A percentile compares a stretch with the other conserved stretches of the same genome.
Conservation (phyloP, 1,140 invertebrate genomes). For the Plutomurus gul region DNA sequence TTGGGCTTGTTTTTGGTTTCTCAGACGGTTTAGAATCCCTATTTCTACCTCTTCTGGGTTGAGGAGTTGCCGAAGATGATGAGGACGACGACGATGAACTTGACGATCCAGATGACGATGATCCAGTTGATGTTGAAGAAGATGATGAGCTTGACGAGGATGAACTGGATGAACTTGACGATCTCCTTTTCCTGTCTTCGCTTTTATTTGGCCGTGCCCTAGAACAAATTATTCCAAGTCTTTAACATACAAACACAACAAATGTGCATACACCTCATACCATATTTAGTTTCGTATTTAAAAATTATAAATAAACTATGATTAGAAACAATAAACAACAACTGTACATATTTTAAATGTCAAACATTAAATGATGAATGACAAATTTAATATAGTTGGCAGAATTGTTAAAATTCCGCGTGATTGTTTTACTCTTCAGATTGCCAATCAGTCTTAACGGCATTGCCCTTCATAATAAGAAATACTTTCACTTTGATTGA, state of each 20-base stretch:
- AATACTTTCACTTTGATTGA: too few relatives aligned
- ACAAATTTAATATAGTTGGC: not conserved
- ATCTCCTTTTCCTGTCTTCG: slow-evolving; percentile 44
- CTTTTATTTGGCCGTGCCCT: slow-evolving; percentile 47
- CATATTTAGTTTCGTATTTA: not conserved
- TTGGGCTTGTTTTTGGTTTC: slow-evolving; percentile 36
- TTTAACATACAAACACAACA: not conserved
- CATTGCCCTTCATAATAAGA: not conserved
- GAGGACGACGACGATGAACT: slow-evolving; percentile 34
- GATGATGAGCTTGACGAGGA: slow-evolving; percentile 46
- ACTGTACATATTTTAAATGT: too few relatives aligned
- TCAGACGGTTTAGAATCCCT: slow-evolving; percentile 34
- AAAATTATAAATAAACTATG: not conserved
- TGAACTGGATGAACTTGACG: slow-evolving; percentile 46
- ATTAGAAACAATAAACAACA: too few relatives aligned
- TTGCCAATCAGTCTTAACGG: not conserved
- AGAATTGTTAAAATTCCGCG: not conserved
- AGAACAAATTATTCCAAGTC: not conserved
- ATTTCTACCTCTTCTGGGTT: slow-evolving; percentile 24
- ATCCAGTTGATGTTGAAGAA: slow-evolving; percentile 38
- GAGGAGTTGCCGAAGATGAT: slow-evolving; percentile 37
- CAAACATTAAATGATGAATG: not conserved
- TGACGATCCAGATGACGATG: slow-evolving; percentile 47
- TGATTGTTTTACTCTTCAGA: not conserved
- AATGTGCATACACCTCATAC: not conserved